Evolutionary conservation across 1,140 invertebrate species (phyloP), one percentile per base, ranked within the genome.

Genomic region (Microplitis mediator): DNA sequence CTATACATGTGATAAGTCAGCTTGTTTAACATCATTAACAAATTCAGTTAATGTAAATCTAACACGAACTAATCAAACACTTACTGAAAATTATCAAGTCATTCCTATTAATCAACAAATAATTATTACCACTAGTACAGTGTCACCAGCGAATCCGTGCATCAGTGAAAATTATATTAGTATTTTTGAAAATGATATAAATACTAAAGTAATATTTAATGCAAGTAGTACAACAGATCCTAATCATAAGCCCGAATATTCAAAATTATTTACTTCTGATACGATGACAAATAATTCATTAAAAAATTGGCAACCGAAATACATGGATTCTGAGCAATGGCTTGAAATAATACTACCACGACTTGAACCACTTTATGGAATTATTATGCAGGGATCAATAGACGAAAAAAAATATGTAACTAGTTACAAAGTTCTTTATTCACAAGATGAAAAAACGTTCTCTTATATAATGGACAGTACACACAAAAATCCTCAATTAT

Each of bases 391-490:
- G 75, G 94, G 94, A 23, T 91, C 87, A 82, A 88, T 90, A 0
- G 71, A 88, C 2, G 89, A 89, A 61, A 88, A 93, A 75, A 90
- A 93, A 78, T 94, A 91, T 80, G 91, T 95, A 16, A 94, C 93
- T 3, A 92, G 92, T 71, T 95, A 92, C 74, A 88, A 90, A 74
- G 84, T 95, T 4, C 81, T 93, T 66, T 92, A 93, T 78, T 93
- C 93, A 31, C 87, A 89, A 14, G 89, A 94, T 78, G 91, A 89
- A 4, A 73, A 85, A 4, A 79, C 84, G 0, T 93, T 90, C 77
- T 89, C 88, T 1, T 89, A 89, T 68, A 81, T 92, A 3, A 81
- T 80, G 5, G 83, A 83, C 6, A 6, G 3, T 39, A 5, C 36
- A 2, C 72, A 82, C 9, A 81, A 79, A 3, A 71, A 81, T 14